Base-by-base conservation (phyloP, 2,888 invertebrate genomes). In the Melitaea athalia region DNA sequence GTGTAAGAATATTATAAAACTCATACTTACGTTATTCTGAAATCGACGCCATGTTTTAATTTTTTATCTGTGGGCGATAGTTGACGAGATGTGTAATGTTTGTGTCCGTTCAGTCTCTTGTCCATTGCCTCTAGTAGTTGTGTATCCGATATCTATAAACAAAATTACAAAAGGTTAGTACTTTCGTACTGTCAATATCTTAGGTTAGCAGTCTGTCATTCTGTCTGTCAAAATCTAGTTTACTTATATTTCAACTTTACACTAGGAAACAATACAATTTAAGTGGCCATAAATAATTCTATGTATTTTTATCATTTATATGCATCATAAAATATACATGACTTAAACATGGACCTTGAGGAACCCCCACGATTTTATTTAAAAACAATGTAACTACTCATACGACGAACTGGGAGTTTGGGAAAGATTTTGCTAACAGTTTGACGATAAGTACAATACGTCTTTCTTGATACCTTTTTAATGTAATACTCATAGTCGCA, bases 51-150 rank as follows among this genome's bases (percentile, higher is more conserved):
- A 81, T 97, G 97, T 76, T 95, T 94, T 50, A 98, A 86, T 72
- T 94, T 95, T 88, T 98, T 98, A 81, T 97, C 97, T 50, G 95
- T 94, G 5, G 97, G 97, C 81, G 95, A 95, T 78, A 96, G 93
- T 88, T 97, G 97, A 11, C 98, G 94, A 72, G 98, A 98, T 45
- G 96, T 96, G 90, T 97, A 99, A 87, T 99, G 98, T 68, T 96
- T 95, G 93, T 99, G 99, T 33, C 94, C 94, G 71, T 93, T 94
- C 57, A 99, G 93, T 72, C 98, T 97, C 81, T 96, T 95, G 88
- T 99, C 98, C 97, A 99, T 96, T 5, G 98, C 98, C 76, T 98
- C 97, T 33, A 99, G 92, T 65, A 99, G 94, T 85, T 98, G 96
- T 93, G 96, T 92, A 82, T 96, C 95, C 0, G 94, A 87, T 76